These are phyloP conservation scores for Himalopsyche phryganea DNA, from an alignment of 1,140 invertebrate species.

Conservation along the genomic window DNA sequence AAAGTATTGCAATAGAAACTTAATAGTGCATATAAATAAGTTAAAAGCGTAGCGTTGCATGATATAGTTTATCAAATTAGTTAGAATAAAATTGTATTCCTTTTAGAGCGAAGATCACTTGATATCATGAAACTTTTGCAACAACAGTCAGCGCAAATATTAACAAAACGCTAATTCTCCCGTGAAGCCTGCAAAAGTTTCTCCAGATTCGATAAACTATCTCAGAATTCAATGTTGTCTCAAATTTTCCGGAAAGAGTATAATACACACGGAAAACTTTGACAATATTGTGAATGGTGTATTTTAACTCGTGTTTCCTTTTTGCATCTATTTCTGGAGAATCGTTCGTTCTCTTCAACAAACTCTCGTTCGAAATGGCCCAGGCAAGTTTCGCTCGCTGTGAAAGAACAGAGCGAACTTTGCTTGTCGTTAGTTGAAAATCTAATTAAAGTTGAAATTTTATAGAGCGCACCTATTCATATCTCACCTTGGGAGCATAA, in stretches of 20 bases:
- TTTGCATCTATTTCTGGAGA: slow-evolving; percentile 18
- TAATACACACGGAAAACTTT: slow-evolving; percentile 15
- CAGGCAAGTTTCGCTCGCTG: slow-evolving; percentile 13
- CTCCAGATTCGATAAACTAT: no score
- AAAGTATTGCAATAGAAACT: no score
- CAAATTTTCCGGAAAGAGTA: slow-evolving; percentile 14
- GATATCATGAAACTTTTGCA: no score
- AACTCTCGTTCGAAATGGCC: slow-evolving; percentile 17
- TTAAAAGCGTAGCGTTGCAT: no score
- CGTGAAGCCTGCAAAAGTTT: no score
- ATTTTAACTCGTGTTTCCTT: slow-evolving; percentile 10
- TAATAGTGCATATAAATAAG: no score
- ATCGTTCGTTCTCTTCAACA: slow-evolving; percentile 4
- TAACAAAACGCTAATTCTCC: no score
- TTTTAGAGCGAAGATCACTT: no score
- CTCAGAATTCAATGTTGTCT: slow-evolving; percentile 8
- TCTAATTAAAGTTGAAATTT: slow-evolving; percentile 27
- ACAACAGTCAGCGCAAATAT: no score
- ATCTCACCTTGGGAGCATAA: slow-evolving; percentile 5
- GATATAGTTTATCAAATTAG: no score
- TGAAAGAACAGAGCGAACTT: slow-evolving; percentile 15
- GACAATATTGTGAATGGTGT: slow-evolving; percentile 17
- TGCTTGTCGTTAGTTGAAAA: slow-evolving; percentile 27
- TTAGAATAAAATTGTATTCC: no score
- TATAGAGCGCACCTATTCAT: slow-evolving; percentile 22